These are phyloP conservation scores for Cryptotermes secundus DNA, from an alignment of 1,140 invertebrate genomes.

Conservation along the genomic window DNA sequence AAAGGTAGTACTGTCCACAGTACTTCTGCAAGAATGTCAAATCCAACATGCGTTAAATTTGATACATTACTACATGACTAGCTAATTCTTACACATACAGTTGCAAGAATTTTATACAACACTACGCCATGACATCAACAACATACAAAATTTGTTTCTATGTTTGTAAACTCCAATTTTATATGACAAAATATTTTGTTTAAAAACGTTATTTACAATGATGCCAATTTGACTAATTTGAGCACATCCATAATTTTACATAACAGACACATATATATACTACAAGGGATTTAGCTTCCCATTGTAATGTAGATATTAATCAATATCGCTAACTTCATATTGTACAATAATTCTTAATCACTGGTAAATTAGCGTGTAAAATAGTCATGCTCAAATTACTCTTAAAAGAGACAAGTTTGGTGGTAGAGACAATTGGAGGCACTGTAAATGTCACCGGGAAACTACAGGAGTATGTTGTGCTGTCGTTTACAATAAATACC, in stretches of 20 bases:
- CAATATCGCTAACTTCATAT: not conserved
- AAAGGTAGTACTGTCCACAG: too few relatives aligned
- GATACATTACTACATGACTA: not conserved
- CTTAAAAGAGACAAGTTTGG: not conserved
- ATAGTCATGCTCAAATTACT: conserved; percentile 16
- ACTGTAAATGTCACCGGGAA: not conserved
- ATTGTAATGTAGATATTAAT: not conserved
- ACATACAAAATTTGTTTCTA: not conserved
- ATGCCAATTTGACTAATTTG: not conserved
- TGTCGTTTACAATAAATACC: not conserved
- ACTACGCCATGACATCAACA: not conserved
- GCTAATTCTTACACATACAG: not conserved
- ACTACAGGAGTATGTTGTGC: not conserved
- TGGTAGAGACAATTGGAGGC: not conserved
- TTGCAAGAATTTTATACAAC: not conserved
- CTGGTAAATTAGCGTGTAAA: not conserved
- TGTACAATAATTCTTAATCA: not conserved
- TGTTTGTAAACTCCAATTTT: not conserved
- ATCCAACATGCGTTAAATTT: too few relatives aligned
- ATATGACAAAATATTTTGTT: not conserved
- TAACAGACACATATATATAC: conserved; percentile 3
- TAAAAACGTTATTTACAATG: not conserved
- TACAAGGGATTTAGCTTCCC: not conserved
- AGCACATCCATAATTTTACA: not conserved
- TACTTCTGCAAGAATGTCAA: too few relatives aligned